phyloP scores from a whole-genome alignment of 2,888 invertebrate species.

The Diplazon laetatorius region DNA sequence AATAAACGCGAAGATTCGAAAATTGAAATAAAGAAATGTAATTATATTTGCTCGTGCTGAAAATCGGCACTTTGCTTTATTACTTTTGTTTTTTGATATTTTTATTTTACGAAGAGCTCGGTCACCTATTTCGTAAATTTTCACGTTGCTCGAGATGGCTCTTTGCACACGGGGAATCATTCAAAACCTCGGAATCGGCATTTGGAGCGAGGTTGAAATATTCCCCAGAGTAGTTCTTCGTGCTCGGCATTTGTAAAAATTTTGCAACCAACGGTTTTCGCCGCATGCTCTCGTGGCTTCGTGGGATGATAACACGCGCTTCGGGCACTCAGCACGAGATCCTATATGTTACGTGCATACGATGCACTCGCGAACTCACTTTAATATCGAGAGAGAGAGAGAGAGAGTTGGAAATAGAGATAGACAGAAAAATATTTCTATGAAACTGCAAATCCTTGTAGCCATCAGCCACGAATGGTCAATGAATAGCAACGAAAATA shows the following conservation, averaged over 20 bases:
- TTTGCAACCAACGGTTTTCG: conserved; percentile 28
- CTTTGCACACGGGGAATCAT: not conserved
- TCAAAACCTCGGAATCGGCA: conserved; percentile 12
- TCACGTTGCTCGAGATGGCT: not conserved
- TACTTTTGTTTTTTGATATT: not conserved
- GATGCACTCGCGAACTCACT: not conserved
- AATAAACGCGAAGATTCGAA: not conserved
- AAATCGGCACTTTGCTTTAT: no score
- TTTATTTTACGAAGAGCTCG: not conserved
- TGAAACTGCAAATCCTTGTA: conserved; percentile 24
- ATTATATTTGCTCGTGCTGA: not conserved
- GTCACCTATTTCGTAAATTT: not conserved
- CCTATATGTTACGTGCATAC: not conserved
- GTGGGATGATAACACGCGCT: conserved; percentile 40
- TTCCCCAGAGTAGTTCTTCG: conserved; percentile 34
- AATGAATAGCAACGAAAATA: conserved; percentile 20
- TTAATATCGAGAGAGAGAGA: not conserved
- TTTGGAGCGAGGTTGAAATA: conserved; percentile 29
- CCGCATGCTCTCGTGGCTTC: conserved; percentile 5
- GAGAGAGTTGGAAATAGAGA: not conserved
- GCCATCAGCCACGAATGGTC: conserved; percentile 5
- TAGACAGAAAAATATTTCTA: not conserved
- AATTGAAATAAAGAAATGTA: no score
- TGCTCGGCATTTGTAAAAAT: conserved; percentile 27
- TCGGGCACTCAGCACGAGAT: conserved; percentile 14